These are phyloP conservation scores for Morelia viridis DNA, from an alignment of 2,797 vertebrate genomes.

Conservation along the genomic window DNA sequence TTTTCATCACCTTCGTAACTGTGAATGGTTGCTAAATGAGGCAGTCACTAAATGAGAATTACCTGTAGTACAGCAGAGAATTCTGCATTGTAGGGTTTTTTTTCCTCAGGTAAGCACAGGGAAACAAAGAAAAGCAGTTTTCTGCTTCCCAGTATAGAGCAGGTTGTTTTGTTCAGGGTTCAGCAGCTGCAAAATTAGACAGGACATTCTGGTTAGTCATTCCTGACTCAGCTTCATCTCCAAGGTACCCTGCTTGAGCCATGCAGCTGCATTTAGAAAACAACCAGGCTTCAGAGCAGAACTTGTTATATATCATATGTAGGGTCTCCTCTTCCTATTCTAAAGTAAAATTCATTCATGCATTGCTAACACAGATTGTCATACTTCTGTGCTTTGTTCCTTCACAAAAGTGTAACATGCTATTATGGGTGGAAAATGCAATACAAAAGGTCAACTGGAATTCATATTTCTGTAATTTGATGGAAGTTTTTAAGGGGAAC, in stretches of 20 bases:
- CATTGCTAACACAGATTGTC: not conserved
- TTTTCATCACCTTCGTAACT: no score
- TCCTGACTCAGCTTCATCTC: not conserved
- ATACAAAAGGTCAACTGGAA: conserved; percentile 38
- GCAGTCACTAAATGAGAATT: no score
- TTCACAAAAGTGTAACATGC: not conserved
- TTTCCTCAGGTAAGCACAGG: not conserved
- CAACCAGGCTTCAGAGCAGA: not conserved
- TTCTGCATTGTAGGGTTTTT: not conserved
- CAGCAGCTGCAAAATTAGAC: not conserved
- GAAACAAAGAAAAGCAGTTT: not conserved
- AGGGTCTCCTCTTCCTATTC: not conserved
- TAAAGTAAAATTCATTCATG: not conserved
- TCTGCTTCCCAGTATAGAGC: not conserved
- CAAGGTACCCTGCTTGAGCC: not conserved
- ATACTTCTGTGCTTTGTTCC: not conserved
- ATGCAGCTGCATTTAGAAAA: not conserved
- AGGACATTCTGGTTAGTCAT: not conserved
- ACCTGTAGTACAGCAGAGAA: not conserved
- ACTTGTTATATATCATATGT: no score
- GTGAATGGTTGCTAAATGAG: no score
- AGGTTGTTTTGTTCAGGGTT: not conserved
- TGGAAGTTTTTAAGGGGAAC: not conserved
- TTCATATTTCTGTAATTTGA: conserved; percentile 22
- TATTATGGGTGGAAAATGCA: conserved; percentile 5